These are phyloP conservation scores for Peromyscus aztecus DNA, from an alignment of 2,797 vertebrate genomes.

Conservation along the genomic window DNA sequence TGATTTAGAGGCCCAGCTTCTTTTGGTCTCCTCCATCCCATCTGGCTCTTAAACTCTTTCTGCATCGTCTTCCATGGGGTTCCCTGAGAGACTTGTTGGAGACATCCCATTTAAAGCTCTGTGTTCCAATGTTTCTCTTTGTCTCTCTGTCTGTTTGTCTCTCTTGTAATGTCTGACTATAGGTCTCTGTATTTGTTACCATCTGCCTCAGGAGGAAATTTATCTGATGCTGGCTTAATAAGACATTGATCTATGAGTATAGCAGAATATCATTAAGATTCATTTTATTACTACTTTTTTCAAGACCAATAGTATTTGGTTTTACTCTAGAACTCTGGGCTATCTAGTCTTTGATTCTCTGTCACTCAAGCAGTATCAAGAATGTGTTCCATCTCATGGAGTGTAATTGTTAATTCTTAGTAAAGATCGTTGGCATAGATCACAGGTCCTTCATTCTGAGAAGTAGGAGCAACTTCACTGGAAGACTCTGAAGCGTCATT, in stretches of 20 bases:
- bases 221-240: not conserved
- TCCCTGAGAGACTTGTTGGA: not conserved
- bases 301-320: not conserved
- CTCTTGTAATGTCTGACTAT: not conserved
- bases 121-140: not conserved
- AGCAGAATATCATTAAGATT: not conserved
- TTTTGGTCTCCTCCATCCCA: not conserved
- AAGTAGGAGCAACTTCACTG: not conserved
- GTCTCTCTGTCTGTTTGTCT: not conserved
- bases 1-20: not conserved
- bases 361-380: not conserved
- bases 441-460: not conserved
- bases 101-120: not conserved
- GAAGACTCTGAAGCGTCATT: not conserved
- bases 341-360: not conserved
- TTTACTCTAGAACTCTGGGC: not conserved
- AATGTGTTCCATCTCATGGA: not conserved
- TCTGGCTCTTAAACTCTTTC: not conserved
- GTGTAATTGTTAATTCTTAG: not conserved
- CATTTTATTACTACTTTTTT: not conserved
- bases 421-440: constrained; percentile 31
- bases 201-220: not conserved
- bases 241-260: not conserved
- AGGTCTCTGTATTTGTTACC: not conserved
- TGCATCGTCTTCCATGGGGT: not conserved